Percentiles rank a stretch among this genome's conserved stretches.
Conservation (phyloP, 2,797 vertebrate genomes). For the Phalloptychus januarius region DNA sequence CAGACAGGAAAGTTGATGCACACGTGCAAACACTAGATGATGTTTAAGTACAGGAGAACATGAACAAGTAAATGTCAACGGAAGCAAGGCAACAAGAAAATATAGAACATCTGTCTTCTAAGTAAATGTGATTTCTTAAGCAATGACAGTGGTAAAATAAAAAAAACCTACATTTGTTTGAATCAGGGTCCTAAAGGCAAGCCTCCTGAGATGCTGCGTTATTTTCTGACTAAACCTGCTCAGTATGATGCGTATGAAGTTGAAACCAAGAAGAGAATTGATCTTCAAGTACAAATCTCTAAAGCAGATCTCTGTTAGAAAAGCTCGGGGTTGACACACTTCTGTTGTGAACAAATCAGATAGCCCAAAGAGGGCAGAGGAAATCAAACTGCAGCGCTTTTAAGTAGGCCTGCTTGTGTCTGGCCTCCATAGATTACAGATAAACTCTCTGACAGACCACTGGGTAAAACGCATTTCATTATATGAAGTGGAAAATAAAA, state of each 20-base stretch:
- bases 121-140: too few species aligned
- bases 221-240: not conserved
- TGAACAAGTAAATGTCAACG: not conserved
- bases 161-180: not conserved
- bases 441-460: not conserved
- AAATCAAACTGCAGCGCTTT: not conserved
- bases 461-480: not conserved
- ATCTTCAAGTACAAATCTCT: conserved; percentile 1
- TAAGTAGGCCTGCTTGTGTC: not conserved
- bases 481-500: not conserved
- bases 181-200: not conserved
- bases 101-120: not conserved
- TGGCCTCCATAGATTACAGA: conserved; percentile 1
- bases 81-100: not conserved
- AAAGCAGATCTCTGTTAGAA: not conserved
- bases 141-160: too few species aligned
- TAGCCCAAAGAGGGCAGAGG: not conserved
- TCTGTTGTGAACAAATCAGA: not conserved
- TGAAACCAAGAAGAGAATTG: not conserved
- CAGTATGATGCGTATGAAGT: not conserved
- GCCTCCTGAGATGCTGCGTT: not conserved
- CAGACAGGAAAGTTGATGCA: conserved; percentile 16
- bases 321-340: not conserved
- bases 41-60: conserved; percentile 5
- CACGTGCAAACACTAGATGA: conserved; percentile 18